A percentile compares a stretch with the other conserved stretches of the same genome.
phyloP scores from a whole-genome alignment of 2,113 vertebrate species.

The Dipodomys spectabilis region DNA sequence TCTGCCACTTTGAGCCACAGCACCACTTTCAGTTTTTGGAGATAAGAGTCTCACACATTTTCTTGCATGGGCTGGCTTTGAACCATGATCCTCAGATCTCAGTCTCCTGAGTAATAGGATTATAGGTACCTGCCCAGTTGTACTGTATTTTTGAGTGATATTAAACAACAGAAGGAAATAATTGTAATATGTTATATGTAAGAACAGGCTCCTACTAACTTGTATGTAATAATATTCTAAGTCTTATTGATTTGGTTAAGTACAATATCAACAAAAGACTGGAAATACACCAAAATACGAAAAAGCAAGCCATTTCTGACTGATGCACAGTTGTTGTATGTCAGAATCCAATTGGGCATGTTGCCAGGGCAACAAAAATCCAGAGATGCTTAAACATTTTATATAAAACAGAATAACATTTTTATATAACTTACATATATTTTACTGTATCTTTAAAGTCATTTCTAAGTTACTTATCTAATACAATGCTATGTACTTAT shows the following conservation, averaged over 20 bases:
- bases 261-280: neutral
- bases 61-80: no score
- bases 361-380: neutral
- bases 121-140: no score
- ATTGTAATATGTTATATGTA: neutral
- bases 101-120: no score
- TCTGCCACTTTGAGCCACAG: no score
- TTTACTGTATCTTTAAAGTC: neutral
- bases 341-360: neutral
- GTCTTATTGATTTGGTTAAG: neutral
- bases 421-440: neutral
- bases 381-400: neutral
- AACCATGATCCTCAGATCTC: no score
- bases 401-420: neutral
- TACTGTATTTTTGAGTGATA: neutral
- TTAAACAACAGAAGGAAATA: neutral
- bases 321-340: neutral
- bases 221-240: neutral
- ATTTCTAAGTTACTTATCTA: neutral
- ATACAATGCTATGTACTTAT: neutral
- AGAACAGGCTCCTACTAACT: neutral
- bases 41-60: no score
- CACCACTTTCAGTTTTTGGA: no score
- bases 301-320: neutral
- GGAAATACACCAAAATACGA: neutral